These are phyloP conservation scores for Pangasius larnaudii DNA, from an alignment of 2,797 vertebrate species.

Conservation along the genomic window DNA sequence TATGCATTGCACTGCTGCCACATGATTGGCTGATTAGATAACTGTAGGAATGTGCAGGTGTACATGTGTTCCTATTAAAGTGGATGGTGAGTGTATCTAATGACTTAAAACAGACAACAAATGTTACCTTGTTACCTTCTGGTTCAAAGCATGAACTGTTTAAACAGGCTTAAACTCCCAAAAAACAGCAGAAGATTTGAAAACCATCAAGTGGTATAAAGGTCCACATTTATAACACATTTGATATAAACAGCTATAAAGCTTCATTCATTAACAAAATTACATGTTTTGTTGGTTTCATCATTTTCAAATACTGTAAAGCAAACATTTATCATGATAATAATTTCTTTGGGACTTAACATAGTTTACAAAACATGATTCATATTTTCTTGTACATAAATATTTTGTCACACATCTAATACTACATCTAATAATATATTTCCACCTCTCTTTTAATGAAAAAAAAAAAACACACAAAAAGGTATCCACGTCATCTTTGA, in stretches of 20 bases:
- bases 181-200: neutral
- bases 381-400: neutral
- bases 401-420: neutral
- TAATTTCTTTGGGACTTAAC: neutral
- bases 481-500: neutral
- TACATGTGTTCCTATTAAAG: too few species aligned
- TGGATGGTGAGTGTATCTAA: neutral
- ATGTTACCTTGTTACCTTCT: neutral
- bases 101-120: neutral
- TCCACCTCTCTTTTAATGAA: neutral
- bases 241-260: neutral
- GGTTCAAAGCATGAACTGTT: neutral
- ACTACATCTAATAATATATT: neutral
- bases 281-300: neutral
- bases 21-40: too few species aligned
- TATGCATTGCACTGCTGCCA: too few species aligned
- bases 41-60: too few species aligned
- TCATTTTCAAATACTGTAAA: neutral
- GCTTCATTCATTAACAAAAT: neutral
- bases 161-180: neutral
- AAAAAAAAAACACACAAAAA: neutral
- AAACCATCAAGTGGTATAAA: neutral
- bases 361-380: neutral
- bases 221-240: neutral
- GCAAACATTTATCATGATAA: neutral